Base-by-base conservation (phyloP, 2,888 invertebrate genomes). In the Adineta ricciae region DNA sequence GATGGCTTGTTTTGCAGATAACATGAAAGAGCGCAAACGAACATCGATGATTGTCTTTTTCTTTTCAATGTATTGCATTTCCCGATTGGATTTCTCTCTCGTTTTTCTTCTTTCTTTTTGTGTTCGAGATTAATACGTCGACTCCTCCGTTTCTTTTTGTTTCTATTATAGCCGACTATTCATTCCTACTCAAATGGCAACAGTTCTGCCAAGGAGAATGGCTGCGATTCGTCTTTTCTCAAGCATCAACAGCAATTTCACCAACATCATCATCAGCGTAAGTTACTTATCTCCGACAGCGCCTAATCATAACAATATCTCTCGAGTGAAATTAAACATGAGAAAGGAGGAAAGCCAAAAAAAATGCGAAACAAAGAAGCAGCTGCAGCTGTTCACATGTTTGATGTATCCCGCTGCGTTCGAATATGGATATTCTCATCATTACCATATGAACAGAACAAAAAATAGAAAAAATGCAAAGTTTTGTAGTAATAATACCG, bases 351-450 rank as follows among this genome's bases (percentile, higher is more conserved):
- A 32, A 32, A 64, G 8, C 27, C n/a, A 64, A 36, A 52, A 52
- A 52, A 64, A 27, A 32, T 19, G 16, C 64, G 32, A 64, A 64
- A 64, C 32, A 64, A 64, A 64, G 64, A 64, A 64, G 32, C 64
- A 64, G 64, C 64, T 64, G 64, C 64, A 64, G 64, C 64, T 64
- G 64, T 64, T 64, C 64, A 64, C 64, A 64, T 64, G 32, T 64
- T 64, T 64, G 64, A 64, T 64, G 64, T 64, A 27, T 64, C 64
- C 64, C 64, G 64, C 64, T 64, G 64, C 1, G 32, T 64, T 16
- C 19, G 16, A 19, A 64, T 36, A 64, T 64, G 32, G 32, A 64
- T 64, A 64, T 64, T 64, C 32, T 16, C 27, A 56, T 36, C 64
- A 64, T 64, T 56, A 56, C 56, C 64, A 27, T 64, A 27, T 64